Evolutionary conservation across 2,888 invertebrate species (phyloP).

Genomic region (Electrophaes corylata): DNA sequence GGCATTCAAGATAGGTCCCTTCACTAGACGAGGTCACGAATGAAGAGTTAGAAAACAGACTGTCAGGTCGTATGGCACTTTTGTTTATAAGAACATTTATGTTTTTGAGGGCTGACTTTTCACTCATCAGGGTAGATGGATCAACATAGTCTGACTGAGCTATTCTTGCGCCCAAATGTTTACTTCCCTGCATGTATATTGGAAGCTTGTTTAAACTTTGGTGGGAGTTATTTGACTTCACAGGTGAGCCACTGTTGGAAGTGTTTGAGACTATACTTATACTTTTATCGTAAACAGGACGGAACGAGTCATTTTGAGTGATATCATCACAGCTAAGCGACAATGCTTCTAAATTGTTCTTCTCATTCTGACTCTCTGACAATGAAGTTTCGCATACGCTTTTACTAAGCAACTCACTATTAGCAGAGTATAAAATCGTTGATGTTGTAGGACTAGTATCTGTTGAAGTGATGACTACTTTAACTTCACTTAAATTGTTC

Average conservation of each 20-base stretch:
- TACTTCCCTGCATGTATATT: conserved; percentile 91
- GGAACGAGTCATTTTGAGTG: conserved; percentile 52
- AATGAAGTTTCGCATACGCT: conserved; percentile 73
- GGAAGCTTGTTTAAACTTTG: conserved; percentile 79
- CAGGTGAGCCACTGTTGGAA: conserved; percentile 58
- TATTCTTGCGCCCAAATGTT: conserved; percentile 93
- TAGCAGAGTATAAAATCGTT: conserved; percentile 52
- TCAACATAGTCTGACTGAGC: conserved; percentile 95
- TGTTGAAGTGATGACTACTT: conserved; percentile 71
- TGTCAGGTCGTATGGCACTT: conserved; percentile 81
- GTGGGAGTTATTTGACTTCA: conserved; percentile 69
- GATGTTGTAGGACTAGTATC: conserved; percentile 66
- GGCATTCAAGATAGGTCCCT: conserved; percentile 71
- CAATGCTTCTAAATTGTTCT: conserved; percentile 67
- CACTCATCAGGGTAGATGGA: conserved; percentile 87
- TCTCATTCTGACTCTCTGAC: conserved; percentile 70
- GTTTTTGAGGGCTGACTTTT: conserved; percentile 76
- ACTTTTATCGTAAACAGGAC: conserved; percentile 67
- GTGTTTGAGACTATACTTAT: conserved; percentile 65
- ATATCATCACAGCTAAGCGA: conserved; percentile 75
- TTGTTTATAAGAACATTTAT: conserved; percentile 86
- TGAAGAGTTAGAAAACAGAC: conserved; percentile 84
- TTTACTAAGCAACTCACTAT: conserved; percentile 65
- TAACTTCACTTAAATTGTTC: conserved; percentile 61
- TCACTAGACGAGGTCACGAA: conserved; percentile 84